These are phyloP conservation scores for Pseudomyrmex dendroicus DNA, from an alignment of 1,140 invertebrate species.

Conservation along the genomic window DNA sequence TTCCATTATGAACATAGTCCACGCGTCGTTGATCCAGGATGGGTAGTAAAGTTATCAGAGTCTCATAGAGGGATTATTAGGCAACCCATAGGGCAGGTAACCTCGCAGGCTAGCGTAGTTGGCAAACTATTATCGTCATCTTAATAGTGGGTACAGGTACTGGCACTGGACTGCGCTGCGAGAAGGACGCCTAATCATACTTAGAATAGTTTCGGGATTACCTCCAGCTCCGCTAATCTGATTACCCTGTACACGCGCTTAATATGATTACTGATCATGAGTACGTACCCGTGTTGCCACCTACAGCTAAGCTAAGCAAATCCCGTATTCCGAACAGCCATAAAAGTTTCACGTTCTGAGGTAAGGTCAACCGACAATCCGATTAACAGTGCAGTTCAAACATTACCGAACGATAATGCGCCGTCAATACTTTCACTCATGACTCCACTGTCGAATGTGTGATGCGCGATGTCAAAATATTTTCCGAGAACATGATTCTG, in stretches of 20 bases:
- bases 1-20: conserved; percentile 73
- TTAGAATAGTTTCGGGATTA: conserved; percentile 86
- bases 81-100: conserved; percentile 84
- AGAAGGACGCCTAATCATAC: conserved; percentile 85
- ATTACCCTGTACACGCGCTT: conserved; percentile 85
- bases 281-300: conserved; percentile 82
- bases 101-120: conserved; percentile 83
- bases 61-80: conserved; percentile 84
- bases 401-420: conserved; percentile 64
- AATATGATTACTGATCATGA: conserved; percentile 86
- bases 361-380: conserved; percentile 74
- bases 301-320: conserved; percentile 82
- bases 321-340: conserved; percentile 81
- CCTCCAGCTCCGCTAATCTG: conserved; percentile 84
- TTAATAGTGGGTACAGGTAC: conserved; percentile 82
- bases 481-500: background rate
- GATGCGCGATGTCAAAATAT: conserved; percentile 23
- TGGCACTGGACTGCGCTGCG: conserved; percentile 80
- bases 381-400: conserved; percentile 71
- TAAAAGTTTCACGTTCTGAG: conserved; percentile 81
- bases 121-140: conserved; percentile 85
- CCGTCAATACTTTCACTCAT: conserved; percentile 17
- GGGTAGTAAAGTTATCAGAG: conserved; percentile 83
- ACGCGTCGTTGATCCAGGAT: conserved; percentile 76
- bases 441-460: background rate